Base-by-base conservation (phyloP, 2,797 vertebrate species). In the Sciaenops ocellatus region DNA sequence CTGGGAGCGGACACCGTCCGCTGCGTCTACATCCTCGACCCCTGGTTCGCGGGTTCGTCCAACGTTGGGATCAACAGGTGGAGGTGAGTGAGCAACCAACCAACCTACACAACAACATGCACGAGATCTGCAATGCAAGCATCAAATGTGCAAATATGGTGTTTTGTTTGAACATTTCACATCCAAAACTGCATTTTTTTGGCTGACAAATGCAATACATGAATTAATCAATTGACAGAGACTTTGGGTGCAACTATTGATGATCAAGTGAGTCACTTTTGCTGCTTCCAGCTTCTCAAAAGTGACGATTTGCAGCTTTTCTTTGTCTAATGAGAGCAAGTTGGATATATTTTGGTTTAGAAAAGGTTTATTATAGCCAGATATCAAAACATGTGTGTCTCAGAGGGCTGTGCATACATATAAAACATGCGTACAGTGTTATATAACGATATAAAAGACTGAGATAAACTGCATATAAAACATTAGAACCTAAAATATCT, bases 41-140 rank as follows among this genome's bases (percentile, higher is more conserved):
- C 98, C 69, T 99, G 98, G 98, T 99, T 99, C 84, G 98, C 98
- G 0, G 98, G 97, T 20, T 98, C 98, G 6, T 99, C 98, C 86
- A 98, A 97, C 90, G 97, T 99, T 61, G 97, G 97, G 57, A 99
- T 99, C 96, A 98, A 97, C 97, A 95, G 98, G 95, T 98, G 98
- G 97, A 96, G 97, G 98, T 98, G 93, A 96, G 95, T 4, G 28
- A 47, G 6, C n/a, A 3, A 1, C 11, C 12, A 3, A 13, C 47
- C n/a, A n/a, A 18, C 34, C 6, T 2, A 18, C 41, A 74, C 47
- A 47, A 1, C 1, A 38, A 22, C 0, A 12, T 9, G 2, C 22
- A 47, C 1, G 7, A 18, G 54, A 16, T 26, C 11, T 44, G 11
- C 0, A 13, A 11, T 42, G 42, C 41, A 42, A 11, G 41, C 41